Conservation (phyloP, 2,797 vertebrate genomes). For the Xenopus petersii region DNA sequence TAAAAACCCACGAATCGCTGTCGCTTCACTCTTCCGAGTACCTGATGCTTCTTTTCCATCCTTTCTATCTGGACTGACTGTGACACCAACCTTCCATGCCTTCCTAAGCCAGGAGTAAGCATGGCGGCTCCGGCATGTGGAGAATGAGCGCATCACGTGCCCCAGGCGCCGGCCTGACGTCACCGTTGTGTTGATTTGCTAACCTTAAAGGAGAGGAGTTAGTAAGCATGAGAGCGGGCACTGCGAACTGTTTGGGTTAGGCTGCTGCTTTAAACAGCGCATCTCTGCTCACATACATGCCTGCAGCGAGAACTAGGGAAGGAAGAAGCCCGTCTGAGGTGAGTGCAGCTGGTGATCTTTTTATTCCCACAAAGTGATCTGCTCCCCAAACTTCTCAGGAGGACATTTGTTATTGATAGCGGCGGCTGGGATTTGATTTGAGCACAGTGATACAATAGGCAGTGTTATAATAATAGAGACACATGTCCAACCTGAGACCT, state of each 20-base stretch:
- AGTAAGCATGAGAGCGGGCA: slow-evolving; percentile 89
- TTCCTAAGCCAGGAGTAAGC: slow-evolving; percentile 68
- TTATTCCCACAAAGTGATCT: neutral
- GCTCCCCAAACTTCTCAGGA: neutral
- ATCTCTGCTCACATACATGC: slow-evolving; percentile 34
- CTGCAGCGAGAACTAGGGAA: slow-evolving; percentile 18
- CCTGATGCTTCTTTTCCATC: neutral
- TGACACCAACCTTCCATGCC: neutral
- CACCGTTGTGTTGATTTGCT: slow-evolving; percentile 89
- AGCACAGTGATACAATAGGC: slow-evolving; percentile 1
- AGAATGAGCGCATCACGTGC: slow-evolving; percentile 56
- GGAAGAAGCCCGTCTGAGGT: slow-evolving; percentile 20
- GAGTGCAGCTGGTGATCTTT: neutral
- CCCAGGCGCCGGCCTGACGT: slow-evolving; percentile 75
- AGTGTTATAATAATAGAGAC: no score
- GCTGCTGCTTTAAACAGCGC: slow-evolving; percentile 68
- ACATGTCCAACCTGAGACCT: no score
- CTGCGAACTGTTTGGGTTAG: slow-evolving; percentile 85
- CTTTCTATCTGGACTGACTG: neutral
- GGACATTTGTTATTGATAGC: neutral
- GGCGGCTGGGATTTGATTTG: slow-evolving; percentile 5
- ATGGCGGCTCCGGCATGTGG: slow-evolving; percentile 69
- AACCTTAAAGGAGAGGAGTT: slow-evolving; percentile 81
- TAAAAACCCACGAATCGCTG: neutral
- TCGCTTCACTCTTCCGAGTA: neutral